A percentile compares a stretch with the other conserved stretches of the same genome.
Conservation (phyloP, 2,113 vertebrate genomes). For the Lota lota region DNA sequence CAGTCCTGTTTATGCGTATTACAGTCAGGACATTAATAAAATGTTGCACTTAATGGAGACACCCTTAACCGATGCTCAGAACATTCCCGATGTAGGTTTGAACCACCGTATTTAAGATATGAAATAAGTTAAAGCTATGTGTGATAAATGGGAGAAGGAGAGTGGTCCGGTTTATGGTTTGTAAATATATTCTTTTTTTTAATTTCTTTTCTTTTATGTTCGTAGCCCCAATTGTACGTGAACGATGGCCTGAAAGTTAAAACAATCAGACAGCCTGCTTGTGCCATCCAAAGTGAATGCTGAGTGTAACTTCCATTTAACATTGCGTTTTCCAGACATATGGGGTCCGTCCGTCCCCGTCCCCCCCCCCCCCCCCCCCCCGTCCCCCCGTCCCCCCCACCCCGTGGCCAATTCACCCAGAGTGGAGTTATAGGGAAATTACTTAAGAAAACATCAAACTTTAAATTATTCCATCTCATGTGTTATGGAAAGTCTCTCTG, state of each 20-base stretch:
- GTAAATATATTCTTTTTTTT: conserved; percentile 68
- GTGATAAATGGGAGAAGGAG: conserved; percentile 69
- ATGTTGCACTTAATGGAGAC: conserved; percentile 66
- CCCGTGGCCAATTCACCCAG: neutral
- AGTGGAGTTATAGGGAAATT: too few relatives aligned
- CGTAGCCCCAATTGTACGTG: conserved; percentile 39
- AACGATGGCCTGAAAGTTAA: conserved; percentile 55
- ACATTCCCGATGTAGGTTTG: conserved; percentile 64
- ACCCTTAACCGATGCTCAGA: conserved; percentile 63
- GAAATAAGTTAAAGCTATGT: conserved; percentile 67
- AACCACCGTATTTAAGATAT: conserved; percentile 68
- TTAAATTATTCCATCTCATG: conserved; percentile 12
- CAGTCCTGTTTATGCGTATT: conserved; percentile 34
- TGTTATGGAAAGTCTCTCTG: conserved; percentile 17
- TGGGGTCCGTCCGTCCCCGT: conserved; percentile 30
- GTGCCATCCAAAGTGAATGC: conserved; percentile 51
- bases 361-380: conserved; percentile 5
- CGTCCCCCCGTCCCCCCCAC: conserved; percentile 2
- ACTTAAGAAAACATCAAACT: too few relatives aligned
- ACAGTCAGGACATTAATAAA: conserved; percentile 60
- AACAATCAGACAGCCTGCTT: conserved; percentile 70
- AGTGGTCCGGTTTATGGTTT: conserved; percentile 70
- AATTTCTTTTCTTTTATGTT: too few relatives aligned
- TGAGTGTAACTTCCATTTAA: conserved; percentile 51
- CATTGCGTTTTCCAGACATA: conserved; percentile 38